Percentiles rank a stretch among this genome's conserved stretches.
These are phyloP conservation scores for Zelleria hepariella DNA, from an alignment of 2,888 invertebrate genomes.

Conservation along the genomic window DNA sequence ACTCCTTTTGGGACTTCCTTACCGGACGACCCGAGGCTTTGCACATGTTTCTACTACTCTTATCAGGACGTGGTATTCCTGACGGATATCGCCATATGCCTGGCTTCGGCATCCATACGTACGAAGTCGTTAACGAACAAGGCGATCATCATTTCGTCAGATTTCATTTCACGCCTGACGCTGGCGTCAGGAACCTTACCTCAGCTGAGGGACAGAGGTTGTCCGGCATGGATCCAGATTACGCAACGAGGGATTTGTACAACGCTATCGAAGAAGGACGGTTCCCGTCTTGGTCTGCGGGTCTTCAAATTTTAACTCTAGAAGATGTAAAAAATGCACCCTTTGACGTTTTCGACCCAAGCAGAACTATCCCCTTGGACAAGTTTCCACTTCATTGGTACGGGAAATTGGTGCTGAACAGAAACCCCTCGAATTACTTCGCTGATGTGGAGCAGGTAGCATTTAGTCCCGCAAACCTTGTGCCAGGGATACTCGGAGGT, in stretches of 20 bases:
- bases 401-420: conserved; percentile 83
- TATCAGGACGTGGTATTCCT: conserved; percentile 90
- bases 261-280: conserved; percentile 84
- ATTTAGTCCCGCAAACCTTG: conserved; percentile 86
- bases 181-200: conserved; percentile 83
- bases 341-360: conserved; percentile 92
- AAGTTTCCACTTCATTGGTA: conserved; percentile 86
- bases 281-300: conserved; percentile 81
- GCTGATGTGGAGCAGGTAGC: conserved; percentile 91
- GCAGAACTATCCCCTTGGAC: conserved; percentile 82
- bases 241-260: conserved; percentile 85
- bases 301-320: conserved; percentile 85
- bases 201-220: conserved; percentile 76
- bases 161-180: conserved; percentile 90
- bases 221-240: conserved; percentile 84
- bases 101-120: conserved; percentile 93
- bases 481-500: conserved; percentile 89
- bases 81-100: conserved; percentile 93
- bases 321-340: conserved; percentile 80
- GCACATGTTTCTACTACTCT: conserved; percentile 86
- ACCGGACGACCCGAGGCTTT: conserved; percentile 85
- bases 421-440: conserved; percentile 90
- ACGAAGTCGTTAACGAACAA: conserved; percentile 82
- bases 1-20: conserved; percentile 95
- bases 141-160: conserved; percentile 82